Evolutionary conservation across 2,888 invertebrate species (phyloP), one percentile per base, ranked within the genome.

Genomic region (Andrena camellia): DNA sequence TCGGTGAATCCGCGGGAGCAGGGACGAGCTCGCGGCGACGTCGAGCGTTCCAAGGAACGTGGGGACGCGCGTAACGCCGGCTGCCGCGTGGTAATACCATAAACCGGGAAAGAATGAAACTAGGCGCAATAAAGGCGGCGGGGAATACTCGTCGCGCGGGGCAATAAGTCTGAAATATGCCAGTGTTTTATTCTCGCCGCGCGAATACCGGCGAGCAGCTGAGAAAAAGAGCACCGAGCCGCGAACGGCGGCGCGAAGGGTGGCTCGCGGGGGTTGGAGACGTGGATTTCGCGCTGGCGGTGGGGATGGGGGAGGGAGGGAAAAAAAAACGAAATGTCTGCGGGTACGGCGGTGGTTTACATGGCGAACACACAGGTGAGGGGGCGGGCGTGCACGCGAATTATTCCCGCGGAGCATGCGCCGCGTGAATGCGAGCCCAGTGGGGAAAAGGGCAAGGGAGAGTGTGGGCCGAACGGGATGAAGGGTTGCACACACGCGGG

Each of bases 81-180:
- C 17, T 13, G 59, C 20, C 29, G 68, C 52, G 75, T 54, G 78
- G 87, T 89, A 89, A 90, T 89, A 88, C 86, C 89, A 86, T 91
- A 91, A 90, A 90, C 89, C 87, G 88, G 87, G 86, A 89, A 88
- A 88, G 86, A 90, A 90, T 88, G 90, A 89, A 91, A 91, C 87
- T 87, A 85, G 86, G 86, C 85, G 88, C 88, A 87, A 90, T 91
- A 92, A 91, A 91, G 89, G 89, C 87, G 78, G 80, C 76, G 63
- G 77, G 79, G 82, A 73, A 84, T 82, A 84, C 74, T 85, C 76
- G 77, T 81, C 75, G 82, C 67, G 71, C 48, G 75, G 66, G 78
- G 86, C 91, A 90, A 92, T 92, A 92, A 91, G 91, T 91, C 89
- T 90, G 91, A 92, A 92, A 91, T 92, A 91, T 91, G 90, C 86